Percentiles rank a stretch among this genome's conserved stretches.
Evolutionary conservation across 2,888 invertebrate genomes (phyloP).

Genomic region (Phengaris arion): DNA sequence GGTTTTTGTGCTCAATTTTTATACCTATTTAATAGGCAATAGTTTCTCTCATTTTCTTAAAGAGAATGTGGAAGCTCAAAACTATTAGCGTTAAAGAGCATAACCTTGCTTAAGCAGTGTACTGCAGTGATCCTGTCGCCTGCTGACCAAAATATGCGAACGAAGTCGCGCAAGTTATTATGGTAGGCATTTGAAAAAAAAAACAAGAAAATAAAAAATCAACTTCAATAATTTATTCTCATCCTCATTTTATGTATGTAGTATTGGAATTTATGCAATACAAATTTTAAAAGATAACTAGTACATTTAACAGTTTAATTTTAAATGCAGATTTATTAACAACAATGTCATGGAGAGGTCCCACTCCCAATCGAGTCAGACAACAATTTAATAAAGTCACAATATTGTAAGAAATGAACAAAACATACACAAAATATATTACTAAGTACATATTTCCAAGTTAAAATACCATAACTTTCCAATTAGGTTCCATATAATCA

Average conservation of each 20-base stretch:
- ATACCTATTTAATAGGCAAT: no score
- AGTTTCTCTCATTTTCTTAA: no score
- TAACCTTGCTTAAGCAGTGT: no score
- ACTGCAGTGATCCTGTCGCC: no score
- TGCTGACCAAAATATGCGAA: no score
- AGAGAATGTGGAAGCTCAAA: no score
- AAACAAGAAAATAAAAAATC: slow-evolving; percentile 61
- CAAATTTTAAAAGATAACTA: slow-evolving; percentile 76
- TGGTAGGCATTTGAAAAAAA: slow-evolving; percentile 29
- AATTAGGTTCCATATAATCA: slow-evolving; percentile 53
- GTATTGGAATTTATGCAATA: slow-evolving; percentile 75
- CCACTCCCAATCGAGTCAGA: slow-evolving; percentile 52
- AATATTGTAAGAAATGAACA: neutral
- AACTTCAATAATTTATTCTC: slow-evolving; percentile 77
- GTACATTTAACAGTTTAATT: slow-evolving; percentile 73
- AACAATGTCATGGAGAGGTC: slow-evolving; percentile 73
- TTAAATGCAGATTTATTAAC: slow-evolving; percentile 72
- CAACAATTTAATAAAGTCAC: slow-evolving; percentile 42
- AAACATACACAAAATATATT: slow-evolving; percentile 8
- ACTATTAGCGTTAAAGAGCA: no score
- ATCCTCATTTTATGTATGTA: slow-evolving; percentile 63
- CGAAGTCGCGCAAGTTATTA: neutral
- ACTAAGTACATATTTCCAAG: neutral
- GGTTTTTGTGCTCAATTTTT: no score
- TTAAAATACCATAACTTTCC: slow-evolving; percentile 39